Evolutionary conservation across 2,113 vertebrate species (phyloP), one percentile per base, ranked within the genome.

Genomic region (Cyrtonyx montezumae): DNA sequence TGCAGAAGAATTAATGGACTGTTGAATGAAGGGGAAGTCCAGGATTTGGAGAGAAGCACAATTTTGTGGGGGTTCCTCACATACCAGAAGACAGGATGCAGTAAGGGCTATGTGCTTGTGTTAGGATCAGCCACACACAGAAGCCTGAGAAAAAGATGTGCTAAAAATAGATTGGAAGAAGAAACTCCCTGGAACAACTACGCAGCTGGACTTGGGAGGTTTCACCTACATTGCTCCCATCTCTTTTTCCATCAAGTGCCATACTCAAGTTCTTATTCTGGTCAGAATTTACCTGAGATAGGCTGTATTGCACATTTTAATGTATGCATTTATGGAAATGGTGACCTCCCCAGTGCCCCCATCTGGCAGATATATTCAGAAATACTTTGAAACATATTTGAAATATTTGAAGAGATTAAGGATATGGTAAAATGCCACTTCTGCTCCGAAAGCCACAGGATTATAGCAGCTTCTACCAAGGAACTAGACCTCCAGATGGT

Each of bases 361-460:
- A 83, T n/a, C 14, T 80, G 68, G 59, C 59, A 93, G 79, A 89
- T 48, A 53, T 22, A 70, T 37, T 92, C 25, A 4, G 81, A 93
- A 94, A 90, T 82, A 74, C 67, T 87, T 85, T 74, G 45, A 91
- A 90, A 30, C 71, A 85, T 90, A 91, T 95, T 46, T 91, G 3
- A 85, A 95, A 93, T 94, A 90, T 59, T 92, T 92, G 62, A 45
- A 83, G 55, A 77, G 49, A 59, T 95, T 74, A 58, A 77, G 63
- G 49, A 58, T 93, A 59, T 1, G 8, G 67, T 83, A 80, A 91
- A 94, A 85, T 46, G 63, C 63, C 49, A 46, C 49, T 87, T 94
- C 43, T 91, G 15, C 82, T 91, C 51, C 43, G 76, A 94, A 90
- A 95, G 49, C 63, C 75, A 77, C 42, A 30, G 87, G 90, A 91